phyloP scores from a whole-genome alignment of 2,888 invertebrate genomes.

The Leptothorax acervorum region DNA sequence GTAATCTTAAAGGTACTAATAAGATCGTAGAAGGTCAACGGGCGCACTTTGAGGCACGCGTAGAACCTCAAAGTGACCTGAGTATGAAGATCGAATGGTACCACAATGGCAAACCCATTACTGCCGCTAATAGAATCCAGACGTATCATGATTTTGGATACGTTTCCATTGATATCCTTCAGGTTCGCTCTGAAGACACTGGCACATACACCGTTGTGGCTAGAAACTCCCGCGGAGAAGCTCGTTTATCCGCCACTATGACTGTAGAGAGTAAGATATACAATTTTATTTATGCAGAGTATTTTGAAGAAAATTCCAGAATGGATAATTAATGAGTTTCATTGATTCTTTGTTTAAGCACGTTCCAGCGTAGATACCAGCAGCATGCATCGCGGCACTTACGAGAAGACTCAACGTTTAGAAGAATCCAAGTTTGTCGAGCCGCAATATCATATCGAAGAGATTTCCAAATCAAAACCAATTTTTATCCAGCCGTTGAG shows the following conservation, averaged over 20 bases:
- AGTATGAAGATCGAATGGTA: conserved; percentile 98
- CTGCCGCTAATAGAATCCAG: conserved; percentile 95
- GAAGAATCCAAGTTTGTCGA: conserved; percentile 95
- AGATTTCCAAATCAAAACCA: conserved; percentile 97
- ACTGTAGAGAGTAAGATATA: conserved; percentile 93
- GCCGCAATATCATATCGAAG: conserved; percentile 95
- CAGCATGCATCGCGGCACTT: conserved; percentile 94
- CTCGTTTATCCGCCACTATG: conserved; percentile 93
- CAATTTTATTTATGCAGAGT: neutral
- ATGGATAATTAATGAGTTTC: neutral
- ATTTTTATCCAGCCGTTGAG: conserved; percentile 96
- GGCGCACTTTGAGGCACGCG: conserved; percentile 97
- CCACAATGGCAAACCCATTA: conserved; percentile 96
- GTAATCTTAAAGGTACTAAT: conserved; percentile 96
- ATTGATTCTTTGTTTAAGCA: conserved; percentile 86
- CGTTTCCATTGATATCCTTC: conserved; percentile 97
- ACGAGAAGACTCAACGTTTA: conserved; percentile 94
- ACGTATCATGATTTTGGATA: conserved; percentile 98
- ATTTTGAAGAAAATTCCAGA: neutral
- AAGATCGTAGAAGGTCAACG: conserved; percentile 97
- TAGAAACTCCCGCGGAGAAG: conserved; percentile 96
- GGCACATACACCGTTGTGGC: conserved; percentile 98
- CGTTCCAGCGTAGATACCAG: conserved; percentile 95
- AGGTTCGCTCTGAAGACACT: conserved; percentile 96
- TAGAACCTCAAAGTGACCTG: conserved; percentile 97